Conservation (phyloP, 2,113 vertebrate genomes). For the Cheirogaleus medius region DNA sequence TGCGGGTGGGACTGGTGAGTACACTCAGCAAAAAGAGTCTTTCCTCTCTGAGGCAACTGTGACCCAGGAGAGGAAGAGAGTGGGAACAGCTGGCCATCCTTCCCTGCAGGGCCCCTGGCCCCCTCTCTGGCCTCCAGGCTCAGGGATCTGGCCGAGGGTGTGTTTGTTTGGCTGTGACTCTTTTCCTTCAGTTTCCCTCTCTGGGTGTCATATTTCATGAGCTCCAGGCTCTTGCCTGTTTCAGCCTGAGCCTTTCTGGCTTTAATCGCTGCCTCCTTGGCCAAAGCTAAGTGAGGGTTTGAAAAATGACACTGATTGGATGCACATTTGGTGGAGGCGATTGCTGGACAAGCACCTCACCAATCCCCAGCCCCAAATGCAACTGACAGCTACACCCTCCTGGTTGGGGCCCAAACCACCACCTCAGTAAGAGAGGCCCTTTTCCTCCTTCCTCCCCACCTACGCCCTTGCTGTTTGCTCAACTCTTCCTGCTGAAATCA, state of each 20-base stretch:
- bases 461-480: not conserved
- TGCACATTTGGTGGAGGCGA: slow-evolving; percentile 38
- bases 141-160: not conserved
- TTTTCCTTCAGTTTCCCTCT: not conserved
- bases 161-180: slow-evolving; percentile 65
- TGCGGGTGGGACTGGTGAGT: not conserved
- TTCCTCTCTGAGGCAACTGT: not conserved
- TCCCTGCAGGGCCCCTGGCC: not conserved
- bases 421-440: slow-evolving; percentile 14
- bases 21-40: not conserved
- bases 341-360: slow-evolving; percentile 27
- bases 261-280: not conserved
- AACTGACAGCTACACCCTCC: slow-evolving; percentile 30
- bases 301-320: slow-evolving; percentile 53
- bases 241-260: slow-evolving; percentile 22
- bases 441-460: not conserved
- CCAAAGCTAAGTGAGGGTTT: slow-evolving; percentile 24
- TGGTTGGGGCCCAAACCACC: slow-evolving; percentile 1
- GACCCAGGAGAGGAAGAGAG: not conserved
- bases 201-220: slow-evolving; percentile 62
- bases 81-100: not conserved
- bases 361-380: slow-evolving; percentile 17
- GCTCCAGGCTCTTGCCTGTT: not conserved
- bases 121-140: not conserved
- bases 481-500: not conserved